phyloP scores from a whole-genome alignment of 2,888 invertebrate genomes.

The Drosophila tripunctata region DNA sequence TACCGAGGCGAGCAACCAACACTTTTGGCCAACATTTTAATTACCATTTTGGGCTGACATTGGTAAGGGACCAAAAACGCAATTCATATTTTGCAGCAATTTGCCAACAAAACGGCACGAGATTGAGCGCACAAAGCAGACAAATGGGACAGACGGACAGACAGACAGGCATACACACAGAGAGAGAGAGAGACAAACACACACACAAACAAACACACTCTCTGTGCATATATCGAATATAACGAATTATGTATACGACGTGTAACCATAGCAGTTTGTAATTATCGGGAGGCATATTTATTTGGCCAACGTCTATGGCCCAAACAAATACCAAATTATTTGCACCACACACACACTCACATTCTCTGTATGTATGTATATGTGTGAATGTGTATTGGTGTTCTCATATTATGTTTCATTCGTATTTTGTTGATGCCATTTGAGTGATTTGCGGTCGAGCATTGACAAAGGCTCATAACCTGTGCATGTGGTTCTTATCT shows the following conservation, averaged over 20 bases:
- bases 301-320: conserved; percentile 30
- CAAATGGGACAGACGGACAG: not conserved
- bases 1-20: conserved; percentile 45
- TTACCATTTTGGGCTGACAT: conserved; percentile 56
- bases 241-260: conserved; percentile 32
- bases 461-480: conserved; percentile 17
- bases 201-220: not conserved
- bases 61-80: conserved; percentile 29
- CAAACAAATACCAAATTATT: conserved; percentile 25
- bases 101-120: conserved; percentile 48
- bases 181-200: not conserved
- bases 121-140: conserved; percentile 50
- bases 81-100: conserved; percentile 65
- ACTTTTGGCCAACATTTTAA: conserved; percentile 70
- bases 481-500: too few relatives aligned
- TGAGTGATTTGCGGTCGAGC: conserved; percentile 31
- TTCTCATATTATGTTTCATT: conserved; percentile 32
- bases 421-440: conserved; percentile 23
- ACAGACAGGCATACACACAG: not conserved
- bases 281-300: conserved; percentile 50
- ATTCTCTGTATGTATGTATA: not conserved
- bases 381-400: not conserved
- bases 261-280: conserved; percentile 48
- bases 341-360: conserved; percentile 3
- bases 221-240: conserved; percentile 9